phyloP scores from a whole-genome alignment of 2,888 invertebrate genomes.

The Drepana falcataria region DNA sequence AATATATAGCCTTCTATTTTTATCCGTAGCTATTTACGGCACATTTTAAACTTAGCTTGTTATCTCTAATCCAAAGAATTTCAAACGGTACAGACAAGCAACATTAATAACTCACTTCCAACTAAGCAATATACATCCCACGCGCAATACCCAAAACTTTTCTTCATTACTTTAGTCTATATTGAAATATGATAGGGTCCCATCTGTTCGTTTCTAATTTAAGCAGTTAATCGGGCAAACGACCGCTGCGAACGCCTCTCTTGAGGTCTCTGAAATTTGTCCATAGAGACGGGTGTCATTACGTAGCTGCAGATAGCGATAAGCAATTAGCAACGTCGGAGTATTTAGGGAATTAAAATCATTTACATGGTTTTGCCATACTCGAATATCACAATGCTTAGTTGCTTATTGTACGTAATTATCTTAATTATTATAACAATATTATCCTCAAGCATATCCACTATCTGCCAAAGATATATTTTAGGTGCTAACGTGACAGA shows the following conservation, averaged over 20 bases:
- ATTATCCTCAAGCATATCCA: too few relatives aligned
- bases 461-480: too few relatives aligned
- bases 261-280: neutral
- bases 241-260: constrained; percentile 20
- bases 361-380: too few relatives aligned
- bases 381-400: too few relatives aligned
- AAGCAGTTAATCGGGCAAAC: constrained; percentile 43
- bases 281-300: neutral
- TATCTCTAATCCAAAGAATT: too few relatives aligned
- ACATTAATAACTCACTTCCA: neutral
- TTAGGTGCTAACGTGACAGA: too few relatives aligned
- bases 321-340: neutral
- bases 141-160: constrained; percentile 5
- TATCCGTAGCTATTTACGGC: too few relatives aligned
- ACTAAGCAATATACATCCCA: constrained; percentile 4
- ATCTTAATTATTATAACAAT: too few relatives aligned
- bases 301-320: neutral
- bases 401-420: too few relatives aligned
- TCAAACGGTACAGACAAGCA: neutral
- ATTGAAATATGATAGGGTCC: constrained; percentile 57
- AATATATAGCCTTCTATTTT: too few relatives aligned
- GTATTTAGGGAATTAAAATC: too few relatives aligned
- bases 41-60: too few relatives aligned
- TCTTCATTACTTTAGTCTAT: constrained; percentile 13
- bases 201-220: constrained; percentile 57